phyloP scores from a whole-genome alignment of 2,888 invertebrate species.

The Notocelia uddmanniana region DNA sequence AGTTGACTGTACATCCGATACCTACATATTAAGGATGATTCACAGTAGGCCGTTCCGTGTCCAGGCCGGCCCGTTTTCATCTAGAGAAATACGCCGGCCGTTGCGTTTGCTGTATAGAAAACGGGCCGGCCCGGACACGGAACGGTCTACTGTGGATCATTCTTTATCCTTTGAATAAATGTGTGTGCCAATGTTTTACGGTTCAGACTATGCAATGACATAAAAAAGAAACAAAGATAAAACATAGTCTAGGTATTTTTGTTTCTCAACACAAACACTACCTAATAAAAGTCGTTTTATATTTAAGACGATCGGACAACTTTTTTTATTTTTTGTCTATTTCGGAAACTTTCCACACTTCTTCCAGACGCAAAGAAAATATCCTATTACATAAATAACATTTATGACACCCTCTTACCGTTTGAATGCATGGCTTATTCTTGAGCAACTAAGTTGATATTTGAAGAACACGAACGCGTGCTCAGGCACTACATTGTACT shows the following conservation, averaged over 20 bases:
- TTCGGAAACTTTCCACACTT: constrained; percentile 7
- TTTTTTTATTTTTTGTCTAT: constrained; percentile 15
- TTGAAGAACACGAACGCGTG: not conserved
- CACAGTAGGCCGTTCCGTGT: too few species aligned
- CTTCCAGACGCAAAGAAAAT: constrained; percentile 14
- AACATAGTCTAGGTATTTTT: not conserved
- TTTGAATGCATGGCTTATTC: not conserved
- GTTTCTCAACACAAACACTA: not conserved
- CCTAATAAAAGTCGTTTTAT: not conserved
- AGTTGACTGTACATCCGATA: too few species aligned
- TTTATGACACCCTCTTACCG: not conserved
- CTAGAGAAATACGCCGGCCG: too few species aligned
- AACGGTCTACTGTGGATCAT: too few species aligned
- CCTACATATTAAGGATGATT: too few species aligned
- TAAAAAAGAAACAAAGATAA: not conserved
- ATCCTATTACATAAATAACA: constrained; percentile 20
- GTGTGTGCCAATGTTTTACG: too few species aligned
- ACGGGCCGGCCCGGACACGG: too few species aligned
- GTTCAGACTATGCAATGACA: too few species aligned
- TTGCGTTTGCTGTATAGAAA: too few species aligned
- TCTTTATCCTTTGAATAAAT: too few species aligned
- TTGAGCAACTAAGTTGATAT: not conserved
- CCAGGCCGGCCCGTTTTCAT: too few species aligned
- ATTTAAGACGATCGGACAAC: not conserved
- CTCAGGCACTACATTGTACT: constrained; percentile 18